Evolutionary conservation across 2,888 invertebrate species (phyloP).

Genomic region (Tetramorium bicarinatum): DNA sequence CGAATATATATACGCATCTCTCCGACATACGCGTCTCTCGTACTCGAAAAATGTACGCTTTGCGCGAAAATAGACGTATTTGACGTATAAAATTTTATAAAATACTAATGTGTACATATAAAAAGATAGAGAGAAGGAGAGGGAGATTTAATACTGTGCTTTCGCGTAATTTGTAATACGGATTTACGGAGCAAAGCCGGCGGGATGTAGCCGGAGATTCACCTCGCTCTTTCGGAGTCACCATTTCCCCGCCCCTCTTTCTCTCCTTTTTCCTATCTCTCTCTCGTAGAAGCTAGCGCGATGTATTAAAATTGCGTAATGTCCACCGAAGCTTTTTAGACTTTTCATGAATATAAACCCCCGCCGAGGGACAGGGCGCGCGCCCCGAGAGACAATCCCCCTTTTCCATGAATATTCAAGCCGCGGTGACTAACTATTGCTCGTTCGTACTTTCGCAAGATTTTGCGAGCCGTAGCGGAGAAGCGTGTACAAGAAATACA

Average conservation of each 20-base stretch:
- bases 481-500: background rate
- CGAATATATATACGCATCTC: background rate
- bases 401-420: constrained; percentile 70
- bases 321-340: constrained; percentile 62
- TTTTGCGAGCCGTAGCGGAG: background rate
- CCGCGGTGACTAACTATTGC: constrained; percentile 56
- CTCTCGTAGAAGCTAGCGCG: background rate
- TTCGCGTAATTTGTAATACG: constrained; percentile 42
- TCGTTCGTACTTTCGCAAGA: constrained; percentile 44
- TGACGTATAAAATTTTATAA: background rate
- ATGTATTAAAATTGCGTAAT: constrained; percentile 55
- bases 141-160: constrained; percentile 17
- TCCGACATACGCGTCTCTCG: background rate
- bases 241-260: background rate
- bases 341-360: constrained; percentile 74
- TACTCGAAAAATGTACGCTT: background rate
- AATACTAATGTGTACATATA: background rate
- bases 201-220: constrained; percentile 1
- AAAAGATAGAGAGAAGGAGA: background rate
- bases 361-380: constrained; percentile 7
- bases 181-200: constrained; percentile 34
- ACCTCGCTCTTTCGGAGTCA: constrained; percentile 9
- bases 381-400: constrained; percentile 42
- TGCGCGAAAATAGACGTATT: background rate
- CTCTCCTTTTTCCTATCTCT: background rate